Evolutionary conservation across 2,888 invertebrate species (phyloP).

Genomic region (Drosophila limbata): DNA sequence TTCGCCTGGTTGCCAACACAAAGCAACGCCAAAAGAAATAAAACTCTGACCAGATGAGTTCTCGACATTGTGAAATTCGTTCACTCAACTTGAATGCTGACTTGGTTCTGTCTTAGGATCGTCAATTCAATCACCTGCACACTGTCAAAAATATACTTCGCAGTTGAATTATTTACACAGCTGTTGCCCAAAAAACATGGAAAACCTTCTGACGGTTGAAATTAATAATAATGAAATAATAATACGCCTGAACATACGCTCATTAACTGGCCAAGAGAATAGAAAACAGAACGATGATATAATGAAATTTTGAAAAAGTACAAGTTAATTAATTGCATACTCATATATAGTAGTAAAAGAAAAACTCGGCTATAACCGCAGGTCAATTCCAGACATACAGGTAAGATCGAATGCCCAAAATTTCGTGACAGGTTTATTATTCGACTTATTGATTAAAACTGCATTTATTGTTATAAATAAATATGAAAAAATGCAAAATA

Average conservation of each 20-base stretch:
- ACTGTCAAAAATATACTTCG: conserved; percentile 40
- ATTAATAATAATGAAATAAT: conserved; percentile 23
- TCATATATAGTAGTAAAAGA: too few species aligned
- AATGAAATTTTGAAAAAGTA: background rate
- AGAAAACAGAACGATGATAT: conserved; percentile 2
- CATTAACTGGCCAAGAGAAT: conserved; percentile 9
- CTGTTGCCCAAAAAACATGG: conserved; percentile 28
- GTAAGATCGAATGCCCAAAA: too few species aligned
- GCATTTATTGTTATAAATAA: too few species aligned
- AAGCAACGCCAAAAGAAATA: conserved; percentile 47
- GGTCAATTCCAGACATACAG: too few species aligned
- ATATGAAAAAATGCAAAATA: too few species aligned
- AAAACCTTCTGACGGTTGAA: conserved; percentile 43
- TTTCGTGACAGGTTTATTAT: too few species aligned
- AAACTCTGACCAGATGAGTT: conserved; percentile 27
- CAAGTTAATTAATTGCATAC: background rate
- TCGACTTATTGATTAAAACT: too few species aligned
- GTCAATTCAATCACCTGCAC: conserved; percentile 33
- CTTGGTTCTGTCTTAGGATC: conserved; percentile 22
- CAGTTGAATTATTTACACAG: conserved; percentile 57
- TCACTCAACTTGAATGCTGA: background rate
- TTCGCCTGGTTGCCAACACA: conserved; percentile 38
- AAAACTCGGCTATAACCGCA: too few species aligned
- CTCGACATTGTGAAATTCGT: conserved; percentile 47
- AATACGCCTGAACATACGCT: conserved; percentile 25